A percentile compares a stretch with the other conserved stretches of the same genome.
phyloP scores from a whole-genome alignment of 2,888 invertebrate genomes.

The Dolomedes plantarius region DNA sequence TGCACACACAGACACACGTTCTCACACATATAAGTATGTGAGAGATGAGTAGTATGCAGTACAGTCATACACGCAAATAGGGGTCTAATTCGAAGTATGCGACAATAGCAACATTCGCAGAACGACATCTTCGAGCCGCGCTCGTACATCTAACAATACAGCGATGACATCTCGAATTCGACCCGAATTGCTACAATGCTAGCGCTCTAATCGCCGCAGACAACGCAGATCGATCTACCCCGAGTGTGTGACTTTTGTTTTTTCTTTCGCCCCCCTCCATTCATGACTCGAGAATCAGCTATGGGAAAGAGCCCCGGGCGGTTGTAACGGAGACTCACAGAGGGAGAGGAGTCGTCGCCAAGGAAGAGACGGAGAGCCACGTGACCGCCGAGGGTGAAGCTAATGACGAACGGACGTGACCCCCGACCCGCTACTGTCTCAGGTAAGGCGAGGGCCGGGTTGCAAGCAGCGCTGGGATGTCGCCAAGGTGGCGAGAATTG shows the following conservation, averaged over 20 bases:
- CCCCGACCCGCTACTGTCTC: conserved; percentile 50
- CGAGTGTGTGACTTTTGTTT: background rate
- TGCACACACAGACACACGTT: too few species aligned
- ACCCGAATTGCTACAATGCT: background rate
- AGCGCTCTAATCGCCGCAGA: background rate
- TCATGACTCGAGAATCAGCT: conserved; percentile 27
- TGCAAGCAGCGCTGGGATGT: background rate
- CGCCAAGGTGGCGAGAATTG: background rate
- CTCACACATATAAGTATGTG: too few species aligned
- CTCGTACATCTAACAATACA: too few species aligned
- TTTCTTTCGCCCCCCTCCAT: conserved; percentile 29
- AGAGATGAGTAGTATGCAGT: too few species aligned
- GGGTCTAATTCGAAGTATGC: too few species aligned
- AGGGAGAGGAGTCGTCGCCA: conserved; percentile 10
- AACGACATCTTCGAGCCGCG: too few species aligned
- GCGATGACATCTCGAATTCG: background rate
- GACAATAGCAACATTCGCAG: too few species aligned
- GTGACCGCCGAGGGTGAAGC: conserved; percentile 57
- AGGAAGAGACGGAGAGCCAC: conserved; percentile 28
- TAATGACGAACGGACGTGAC: conserved; percentile 63
- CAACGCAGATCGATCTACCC: background rate
- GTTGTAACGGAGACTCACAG: conserved; percentile 58
- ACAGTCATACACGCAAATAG: too few species aligned
- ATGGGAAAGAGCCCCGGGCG: conserved; percentile 66
- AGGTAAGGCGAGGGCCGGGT: conserved; percentile 32